These are phyloP conservation scores for Otis tarda DNA, from an alignment of 2,113 vertebrate species.

Conservation along the genomic window DNA sequence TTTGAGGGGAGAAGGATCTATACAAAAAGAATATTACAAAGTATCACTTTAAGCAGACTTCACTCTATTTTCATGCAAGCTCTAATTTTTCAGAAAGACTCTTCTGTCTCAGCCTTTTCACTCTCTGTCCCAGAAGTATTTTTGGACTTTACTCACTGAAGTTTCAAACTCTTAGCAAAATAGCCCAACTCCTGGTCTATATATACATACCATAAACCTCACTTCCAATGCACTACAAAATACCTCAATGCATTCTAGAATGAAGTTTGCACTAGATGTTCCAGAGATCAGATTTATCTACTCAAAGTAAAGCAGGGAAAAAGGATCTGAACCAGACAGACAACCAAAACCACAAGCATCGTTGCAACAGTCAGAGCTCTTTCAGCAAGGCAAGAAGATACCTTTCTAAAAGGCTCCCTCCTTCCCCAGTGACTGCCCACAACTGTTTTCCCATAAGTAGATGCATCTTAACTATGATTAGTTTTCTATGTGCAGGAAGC, in stretches of 20 bases:
- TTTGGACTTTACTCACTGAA: neutral
- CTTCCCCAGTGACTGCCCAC: neutral
- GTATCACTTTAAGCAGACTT: neutral
- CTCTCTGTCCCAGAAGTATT: neutral
- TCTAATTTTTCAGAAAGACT: neutral
- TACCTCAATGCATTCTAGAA: neutral
- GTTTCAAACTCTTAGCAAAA: neutral
- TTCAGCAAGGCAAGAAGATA: neutral
- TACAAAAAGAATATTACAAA: neutral
- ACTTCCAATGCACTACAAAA: neutral
- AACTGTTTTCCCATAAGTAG: neutral
- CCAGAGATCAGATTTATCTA: neutral
- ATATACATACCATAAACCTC: neutral
- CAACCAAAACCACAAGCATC: neutral
- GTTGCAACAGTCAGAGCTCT: neutral
- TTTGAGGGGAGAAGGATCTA: neutral
- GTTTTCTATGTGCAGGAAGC: neutral
- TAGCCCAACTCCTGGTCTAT: neutral
- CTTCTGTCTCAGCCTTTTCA: neutral
- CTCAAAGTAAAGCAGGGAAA: neutral
- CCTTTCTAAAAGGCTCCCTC: neutral
- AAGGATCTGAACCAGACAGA: neutral
- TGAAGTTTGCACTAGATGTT: neutral
- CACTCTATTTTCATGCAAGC: neutral
- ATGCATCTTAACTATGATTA: neutral